phyloP scores from a whole-genome alignment of 2,113 vertebrate species.

The Naja naja region DNA sequence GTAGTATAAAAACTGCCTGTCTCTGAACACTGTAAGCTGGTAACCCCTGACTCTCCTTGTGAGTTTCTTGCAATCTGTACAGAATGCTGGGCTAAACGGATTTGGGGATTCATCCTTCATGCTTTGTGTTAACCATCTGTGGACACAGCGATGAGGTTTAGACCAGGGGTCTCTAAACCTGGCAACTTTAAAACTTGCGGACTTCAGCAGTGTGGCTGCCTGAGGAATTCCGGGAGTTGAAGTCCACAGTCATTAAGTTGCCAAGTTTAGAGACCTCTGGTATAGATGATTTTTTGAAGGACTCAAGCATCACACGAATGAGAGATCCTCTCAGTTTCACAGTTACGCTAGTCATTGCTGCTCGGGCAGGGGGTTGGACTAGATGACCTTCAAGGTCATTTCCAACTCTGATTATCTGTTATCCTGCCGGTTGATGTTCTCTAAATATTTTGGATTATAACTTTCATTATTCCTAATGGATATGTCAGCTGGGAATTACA shows the following conservation, averaged over 20 bases:
- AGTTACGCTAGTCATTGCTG: neutral
- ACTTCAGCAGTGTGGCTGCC: no score
- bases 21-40: neutral
- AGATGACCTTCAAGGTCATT: no score
- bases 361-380: neutral
- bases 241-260: no score
- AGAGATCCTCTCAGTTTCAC: no score
- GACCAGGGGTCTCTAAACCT: no score
- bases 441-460: neutral
- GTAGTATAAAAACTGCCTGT: neutral
- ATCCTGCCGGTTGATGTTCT: neutral
- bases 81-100: neutral
- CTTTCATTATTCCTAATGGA: neutral
- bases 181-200: no score
- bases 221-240: no score
- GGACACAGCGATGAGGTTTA: neutral
- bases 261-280: no score
- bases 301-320: neutral
- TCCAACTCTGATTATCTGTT: no score
- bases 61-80: neutral
- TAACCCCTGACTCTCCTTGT: no score
- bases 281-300: neutral
- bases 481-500: neutral
- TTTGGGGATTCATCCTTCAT: neutral
- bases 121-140: neutral